A percentile compares a stretch with the other conserved stretches of the same genome.
Evolutionary conservation across 2,113 vertebrate species (phyloP).

Genomic region (Calyptomena viridis): DNA sequence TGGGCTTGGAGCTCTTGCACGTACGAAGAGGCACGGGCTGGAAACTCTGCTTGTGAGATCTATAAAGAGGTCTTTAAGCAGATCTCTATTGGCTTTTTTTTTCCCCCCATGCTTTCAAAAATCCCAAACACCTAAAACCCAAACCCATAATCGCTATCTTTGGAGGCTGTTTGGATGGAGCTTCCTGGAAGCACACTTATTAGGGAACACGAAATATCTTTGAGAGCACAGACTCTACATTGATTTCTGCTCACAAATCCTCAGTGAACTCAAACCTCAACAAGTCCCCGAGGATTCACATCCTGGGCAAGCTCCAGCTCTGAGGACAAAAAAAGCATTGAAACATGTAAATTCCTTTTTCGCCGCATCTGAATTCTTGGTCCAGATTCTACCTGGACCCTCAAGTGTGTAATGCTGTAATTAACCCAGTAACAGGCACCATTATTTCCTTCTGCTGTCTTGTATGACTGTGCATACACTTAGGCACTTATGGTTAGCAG

Average conservation of each 20-base stretch:
- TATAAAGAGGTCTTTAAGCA: slow-evolving; percentile 10
- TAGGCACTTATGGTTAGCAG: not conserved
- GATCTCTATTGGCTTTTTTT: not conserved
- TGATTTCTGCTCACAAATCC: slow-evolving; percentile 51
- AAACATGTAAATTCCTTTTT: slow-evolving; percentile 57
- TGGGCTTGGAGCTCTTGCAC: not conserved
- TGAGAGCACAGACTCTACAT: slow-evolving; percentile 19
- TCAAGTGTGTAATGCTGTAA: not conserved
- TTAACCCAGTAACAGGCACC: not conserved
- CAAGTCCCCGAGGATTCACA: slow-evolving; percentile 34
- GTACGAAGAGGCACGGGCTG: not conserved
- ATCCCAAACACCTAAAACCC: not conserved
- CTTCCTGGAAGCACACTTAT: slow-evolving; percentile 25
- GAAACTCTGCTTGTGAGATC: not conserved
- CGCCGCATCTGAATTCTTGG: slow-evolving; percentile 23
- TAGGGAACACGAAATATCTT: slow-evolving; percentile 16
- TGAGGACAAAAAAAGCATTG: slow-evolving; percentile 69
- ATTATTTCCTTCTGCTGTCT: not conserved
- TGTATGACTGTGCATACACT: not conserved
- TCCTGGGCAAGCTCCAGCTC: slow-evolving; percentile 51
- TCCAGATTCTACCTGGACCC: not conserved
- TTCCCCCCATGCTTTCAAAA: not conserved
- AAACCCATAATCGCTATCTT: not conserved
- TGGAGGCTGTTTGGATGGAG: not conserved
- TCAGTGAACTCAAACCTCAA: not conserved